Conservation (phyloP, 2,888 invertebrate species). For the Anthophora plumipes region DNA sequence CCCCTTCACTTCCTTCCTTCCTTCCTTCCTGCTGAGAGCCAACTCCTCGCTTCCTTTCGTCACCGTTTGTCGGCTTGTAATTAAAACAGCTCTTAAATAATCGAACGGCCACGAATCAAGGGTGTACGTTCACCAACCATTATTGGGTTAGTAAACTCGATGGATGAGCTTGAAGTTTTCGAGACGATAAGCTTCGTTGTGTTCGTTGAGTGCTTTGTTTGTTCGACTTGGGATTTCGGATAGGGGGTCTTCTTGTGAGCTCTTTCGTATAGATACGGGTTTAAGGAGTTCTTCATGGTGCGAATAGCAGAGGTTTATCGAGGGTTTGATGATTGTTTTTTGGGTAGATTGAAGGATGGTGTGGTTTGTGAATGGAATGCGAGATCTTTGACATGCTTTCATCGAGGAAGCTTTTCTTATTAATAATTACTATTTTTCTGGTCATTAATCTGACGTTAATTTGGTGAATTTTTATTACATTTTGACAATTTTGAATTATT, state of each 20-base stretch:
- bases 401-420: too few species aligned
- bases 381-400: too few species aligned
- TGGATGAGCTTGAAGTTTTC: constrained; percentile 3
- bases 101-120: constrained; percentile 20
- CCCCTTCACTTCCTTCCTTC: background rate
- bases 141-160: constrained; percentile 35
- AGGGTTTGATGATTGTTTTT: too few species aligned
- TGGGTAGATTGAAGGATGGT: too few species aligned
- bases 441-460: too few species aligned
- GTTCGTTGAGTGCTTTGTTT: background rate
- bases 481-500: too few species aligned
- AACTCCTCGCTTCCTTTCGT: background rate
- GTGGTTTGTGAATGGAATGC: too few species aligned
- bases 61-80: constrained; percentile 38
- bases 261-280: too few species aligned
- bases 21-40: too few species aligned
- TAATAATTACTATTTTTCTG: too few species aligned
- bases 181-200: background rate
- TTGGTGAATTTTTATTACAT: too few species aligned
- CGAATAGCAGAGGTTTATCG: background rate
- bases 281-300: background rate
- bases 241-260: too few species aligned
- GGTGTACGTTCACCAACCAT: constrained; percentile 11
- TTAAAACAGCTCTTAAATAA: constrained; percentile 59
- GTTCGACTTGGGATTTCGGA: background rate